Base-by-base conservation (phyloP, 2,113 vertebrate genomes). In the Sarotherodon lohbergeri region DNA sequence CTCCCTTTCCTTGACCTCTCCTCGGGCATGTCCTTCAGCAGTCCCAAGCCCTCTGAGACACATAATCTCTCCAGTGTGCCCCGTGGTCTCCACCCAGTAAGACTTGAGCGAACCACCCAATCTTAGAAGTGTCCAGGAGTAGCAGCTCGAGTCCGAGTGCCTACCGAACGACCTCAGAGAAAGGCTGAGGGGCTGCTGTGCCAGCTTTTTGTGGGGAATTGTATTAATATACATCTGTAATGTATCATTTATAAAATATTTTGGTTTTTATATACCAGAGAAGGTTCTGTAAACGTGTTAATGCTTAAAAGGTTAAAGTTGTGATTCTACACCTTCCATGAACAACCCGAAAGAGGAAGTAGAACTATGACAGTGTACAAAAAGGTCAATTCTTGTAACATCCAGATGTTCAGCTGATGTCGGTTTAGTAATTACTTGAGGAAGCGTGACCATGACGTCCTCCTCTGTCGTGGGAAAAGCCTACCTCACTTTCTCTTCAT, bases 381-480 rank as follows among this genome's bases (percentile, higher is more conserved):
- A 43, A 71, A 71, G 63, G 63, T 4, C n/a, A 24, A 43, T 41
- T 27, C 39, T 46, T 73, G 24, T 9, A 71, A 46, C 39, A 24
- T 73, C n/a, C 66, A 73, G 66, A 73, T 1, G 22, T 73, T 73
- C 41, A 17, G 68, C 68, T 73, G 68, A 0, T 76, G 22, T 1
- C 5, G 2, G 0, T 73, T 27, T 27, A 46, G 12, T 46, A 73
- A 10, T 73, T 0, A 73, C 22, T 0, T 73, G 22, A 48, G 24
- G 14, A 73, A 73, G 41, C 41, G 17, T 17, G 41, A 48, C 41
- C 14, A 27, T 16, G 11, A 22, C 4, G 12, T 71, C 36, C 39
- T 71, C 0, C 66, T 16, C 4, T 71, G 4, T 0, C 9, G 36
- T 5, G 12, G 36, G 34, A 2, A 0, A 36, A 66, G 19, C 63